Percentiles rank a stretch among this genome's conserved stretches.
These are phyloP conservation scores for Pocillopora damicornis DNA, from an alignment of 64 coral and sea anemone species.

Conservation along the genomic window DNA sequence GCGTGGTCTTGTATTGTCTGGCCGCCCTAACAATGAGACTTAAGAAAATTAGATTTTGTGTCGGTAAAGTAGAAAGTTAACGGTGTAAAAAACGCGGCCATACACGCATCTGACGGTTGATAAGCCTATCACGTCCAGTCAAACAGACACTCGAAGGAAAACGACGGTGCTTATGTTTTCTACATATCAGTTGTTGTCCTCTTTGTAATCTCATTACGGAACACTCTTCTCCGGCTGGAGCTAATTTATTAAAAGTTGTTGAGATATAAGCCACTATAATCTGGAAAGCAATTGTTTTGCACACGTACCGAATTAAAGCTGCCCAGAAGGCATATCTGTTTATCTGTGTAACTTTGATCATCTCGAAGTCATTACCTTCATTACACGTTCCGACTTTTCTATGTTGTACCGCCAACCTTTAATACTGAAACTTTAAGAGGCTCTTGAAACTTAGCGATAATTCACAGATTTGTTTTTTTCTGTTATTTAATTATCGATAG, in stretches of 20 bases:
- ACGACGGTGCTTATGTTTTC: too few species aligned
- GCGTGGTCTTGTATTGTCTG: too few species aligned
- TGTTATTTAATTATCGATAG: not conserved
- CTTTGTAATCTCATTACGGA: too few species aligned
- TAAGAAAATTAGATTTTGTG: too few species aligned
- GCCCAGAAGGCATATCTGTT: not conserved
- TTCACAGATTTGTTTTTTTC: not conserved
- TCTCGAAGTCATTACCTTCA: not conserved
- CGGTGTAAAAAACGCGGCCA: too few species aligned
- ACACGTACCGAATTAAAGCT: not conserved
- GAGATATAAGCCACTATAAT: not conserved
- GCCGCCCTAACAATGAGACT: too few species aligned
- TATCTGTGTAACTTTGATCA: not conserved
- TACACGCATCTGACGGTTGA: too few species aligned
- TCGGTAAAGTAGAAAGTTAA: too few species aligned
- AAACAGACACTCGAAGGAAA: too few species aligned
- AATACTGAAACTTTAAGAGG: not conserved
- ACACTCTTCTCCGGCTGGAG: not conserved
- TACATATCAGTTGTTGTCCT: too few species aligned
- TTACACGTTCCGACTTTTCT: not conserved
- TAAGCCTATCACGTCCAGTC: too few species aligned
- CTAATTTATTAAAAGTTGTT: not conserved
- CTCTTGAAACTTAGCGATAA: not conserved
- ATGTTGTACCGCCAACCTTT: not conserved
- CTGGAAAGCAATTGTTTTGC: not conserved